Evolutionary conservation across 2,113 vertebrate genomes (phyloP), one percentile per base, ranked within the genome.

Genomic region (Saccopteryx leptura): DNA sequence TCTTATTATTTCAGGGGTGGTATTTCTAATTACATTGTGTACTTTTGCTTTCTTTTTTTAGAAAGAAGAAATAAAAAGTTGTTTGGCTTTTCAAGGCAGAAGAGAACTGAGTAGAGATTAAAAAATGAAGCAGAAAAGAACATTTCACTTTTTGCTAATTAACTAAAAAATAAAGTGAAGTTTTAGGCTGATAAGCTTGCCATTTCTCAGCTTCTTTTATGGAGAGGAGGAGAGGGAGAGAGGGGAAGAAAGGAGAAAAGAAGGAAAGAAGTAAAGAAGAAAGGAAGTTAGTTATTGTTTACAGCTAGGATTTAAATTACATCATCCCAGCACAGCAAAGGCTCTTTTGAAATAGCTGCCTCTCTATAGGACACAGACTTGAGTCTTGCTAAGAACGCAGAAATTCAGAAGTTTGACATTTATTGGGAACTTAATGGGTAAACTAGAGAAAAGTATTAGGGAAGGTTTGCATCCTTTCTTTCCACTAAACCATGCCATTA

Each of bases 71-170:
- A 81, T 63, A 23, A 91, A 83, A 96, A 71, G 17, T 54, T 92
- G 28, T 11, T 82, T 88, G 66, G 13, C 33, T 90, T 96, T 95
- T 95, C 31, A 92, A 88, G 76, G 17, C 61, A 94, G 52, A 82
- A 90, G 23, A 52, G 3, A 18, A 9, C 10, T 68, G 10, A 9
- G n/a, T 52, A 50, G 83, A 81, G 46, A n/a, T 68, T 58, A 71
- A 71, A 84, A 75, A 83, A 61, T 46, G 46, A 74, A 89, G 31
- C 31, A 69, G 33, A 60, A 50, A 69, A 66, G 1, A 48, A 28
- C 28, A 60, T 86, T 84, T 52, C 10, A 95, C 58, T 95, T 90
- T 58, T 90, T 84, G 23, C 15, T 63, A 54, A 71, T 72, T 66
- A 54, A 83, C 33, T 39, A 86, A 81, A 48, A 46, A 33, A 89